These are phyloP conservation scores for Parazoanthus darwini DNA, from an alignment of 92 coral and sea anemone genomes.

Conservation along the genomic window DNA sequence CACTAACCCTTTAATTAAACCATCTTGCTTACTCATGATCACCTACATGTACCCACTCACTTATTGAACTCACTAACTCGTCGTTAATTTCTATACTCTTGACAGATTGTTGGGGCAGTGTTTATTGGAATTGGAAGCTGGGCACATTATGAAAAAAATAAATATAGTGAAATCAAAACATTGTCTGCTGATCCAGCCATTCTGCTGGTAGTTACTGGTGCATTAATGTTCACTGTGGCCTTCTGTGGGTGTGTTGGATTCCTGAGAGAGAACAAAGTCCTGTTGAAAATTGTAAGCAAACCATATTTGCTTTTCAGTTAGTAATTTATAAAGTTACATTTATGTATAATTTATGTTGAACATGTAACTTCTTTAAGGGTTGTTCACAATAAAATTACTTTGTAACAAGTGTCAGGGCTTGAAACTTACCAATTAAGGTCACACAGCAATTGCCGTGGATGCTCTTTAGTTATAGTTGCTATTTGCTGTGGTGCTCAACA, in stretches of 20 bases:
- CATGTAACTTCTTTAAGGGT: too few relatives aligned
- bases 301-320: neutral
- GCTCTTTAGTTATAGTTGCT: too few relatives aligned
- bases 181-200: slow-evolving; percentile 85
- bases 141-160: slow-evolving; percentile 83
- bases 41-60: neutral
- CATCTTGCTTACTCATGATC: neutral
- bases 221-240: slow-evolving; percentile 74
- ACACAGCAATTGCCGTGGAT: too few relatives aligned
- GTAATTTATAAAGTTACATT: neutral
- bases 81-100: neutral
- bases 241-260: slow-evolving; percentile 97
- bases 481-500: too few relatives aligned
- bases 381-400: too few relatives aligned
- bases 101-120: slow-evolving; percentile 66
- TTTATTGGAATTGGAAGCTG: slow-evolving; percentile 90
- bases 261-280: slow-evolving; percentile 83
- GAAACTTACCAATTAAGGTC: too few relatives aligned
- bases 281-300: slow-evolving; percentile 76
- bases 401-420: too few relatives aligned
- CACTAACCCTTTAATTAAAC: neutral
- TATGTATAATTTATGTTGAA: neutral
- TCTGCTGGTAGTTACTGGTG: slow-evolving; percentile 70
- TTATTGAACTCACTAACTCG: neutral
- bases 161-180: slow-evolving; percentile 68